phyloP scores from a whole-genome alignment of 2,888 invertebrate species.

The Harpalus rufipes region DNA sequence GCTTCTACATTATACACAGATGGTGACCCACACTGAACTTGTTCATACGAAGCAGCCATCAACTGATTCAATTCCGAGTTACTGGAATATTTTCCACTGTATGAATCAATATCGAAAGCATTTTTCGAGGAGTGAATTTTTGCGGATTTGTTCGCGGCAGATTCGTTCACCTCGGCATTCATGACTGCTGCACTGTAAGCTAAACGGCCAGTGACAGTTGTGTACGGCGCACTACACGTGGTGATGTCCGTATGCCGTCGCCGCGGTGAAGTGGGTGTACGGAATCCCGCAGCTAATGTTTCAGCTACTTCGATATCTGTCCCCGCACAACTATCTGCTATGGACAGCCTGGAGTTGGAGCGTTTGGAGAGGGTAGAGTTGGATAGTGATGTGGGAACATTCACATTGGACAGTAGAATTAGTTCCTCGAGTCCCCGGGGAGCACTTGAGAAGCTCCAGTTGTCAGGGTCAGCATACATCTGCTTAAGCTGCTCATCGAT shows the following conservation, averaged over 20 bases:
- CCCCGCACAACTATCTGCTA: conserved; percentile 81
- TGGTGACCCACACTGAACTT: conserved; percentile 78
- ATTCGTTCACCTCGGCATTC: conserved; percentile 81
- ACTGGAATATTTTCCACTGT: conserved; percentile 70
- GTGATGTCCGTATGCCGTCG: conserved; percentile 80
- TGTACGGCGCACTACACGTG: conserved; percentile 82
- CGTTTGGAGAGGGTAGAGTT: conserved; percentile 72
- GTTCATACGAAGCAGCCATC: conserved; percentile 78
- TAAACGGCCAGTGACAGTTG: conserved; percentile 82
- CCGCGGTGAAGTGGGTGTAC: conserved; percentile 80
- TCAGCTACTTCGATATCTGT: conserved; percentile 84
- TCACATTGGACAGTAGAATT: conserved; percentile 77
- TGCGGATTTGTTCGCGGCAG: conserved; percentile 72
- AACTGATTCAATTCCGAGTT: conserved; percentile 77
- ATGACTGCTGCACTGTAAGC: conserved; percentile 85
- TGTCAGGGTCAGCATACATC: conserved; percentile 82
- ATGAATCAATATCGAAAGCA: conserved; percentile 72
- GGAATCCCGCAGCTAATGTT: conserved; percentile 79
- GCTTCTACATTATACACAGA: conserved; percentile 78
- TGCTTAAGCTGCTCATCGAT: conserved; percentile 85
- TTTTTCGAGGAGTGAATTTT: conserved; percentile 74
- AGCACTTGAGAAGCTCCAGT: conserved; percentile 85
- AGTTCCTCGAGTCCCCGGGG: conserved; percentile 82
- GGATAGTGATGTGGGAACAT: conserved; percentile 77
- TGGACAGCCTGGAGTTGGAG: conserved; percentile 81